phyloP scores from a whole-genome alignment of 1,140 invertebrate species.

The Papilio polyxenes region DNA sequence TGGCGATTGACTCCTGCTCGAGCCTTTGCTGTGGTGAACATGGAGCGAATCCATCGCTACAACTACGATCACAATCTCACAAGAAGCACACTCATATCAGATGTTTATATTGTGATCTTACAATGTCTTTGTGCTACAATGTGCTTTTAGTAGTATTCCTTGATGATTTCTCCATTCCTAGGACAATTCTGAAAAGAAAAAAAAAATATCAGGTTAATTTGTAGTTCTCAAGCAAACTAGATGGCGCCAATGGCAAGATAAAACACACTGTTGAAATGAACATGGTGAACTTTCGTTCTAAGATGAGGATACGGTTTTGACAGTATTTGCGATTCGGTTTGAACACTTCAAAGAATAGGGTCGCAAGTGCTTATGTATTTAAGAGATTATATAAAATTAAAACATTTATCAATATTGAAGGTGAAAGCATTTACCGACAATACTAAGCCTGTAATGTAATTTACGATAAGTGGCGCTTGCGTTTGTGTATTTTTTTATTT shows the following conservation, averaged over 20 bases:
- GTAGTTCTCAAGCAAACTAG: neutral
- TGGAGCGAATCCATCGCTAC: conserved; percentile 70
- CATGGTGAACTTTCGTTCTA: too few relatives aligned
- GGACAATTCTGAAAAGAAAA: neutral
- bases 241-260: neutral
- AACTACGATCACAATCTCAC: conserved; percentile 18
- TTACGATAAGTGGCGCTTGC: conserved; percentile 11
- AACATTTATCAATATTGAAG: neutral
- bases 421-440: conserved; percentile 8
- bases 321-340: neutral
- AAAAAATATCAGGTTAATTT: neutral
- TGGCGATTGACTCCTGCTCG: conserved; percentile 77
- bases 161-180: conserved; percentile 28
- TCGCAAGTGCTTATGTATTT: neutral
- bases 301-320: neutral
- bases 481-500: too few relatives aligned
- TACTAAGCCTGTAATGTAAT: conserved; percentile 23
- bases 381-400: neutral
- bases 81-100: conserved; percentile 31
- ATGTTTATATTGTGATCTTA: neutral
- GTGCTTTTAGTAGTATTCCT: neutral
- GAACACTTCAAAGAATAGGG: neutral
- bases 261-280: neutral
- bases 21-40: conserved; percentile 71
- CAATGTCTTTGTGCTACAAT: conserved; percentile 16